Evolutionary conservation across 2,113 vertebrate genomes (phyloP), one percentile per base, ranked within the genome.

Genomic region (Prietella phreatophila): DNA sequence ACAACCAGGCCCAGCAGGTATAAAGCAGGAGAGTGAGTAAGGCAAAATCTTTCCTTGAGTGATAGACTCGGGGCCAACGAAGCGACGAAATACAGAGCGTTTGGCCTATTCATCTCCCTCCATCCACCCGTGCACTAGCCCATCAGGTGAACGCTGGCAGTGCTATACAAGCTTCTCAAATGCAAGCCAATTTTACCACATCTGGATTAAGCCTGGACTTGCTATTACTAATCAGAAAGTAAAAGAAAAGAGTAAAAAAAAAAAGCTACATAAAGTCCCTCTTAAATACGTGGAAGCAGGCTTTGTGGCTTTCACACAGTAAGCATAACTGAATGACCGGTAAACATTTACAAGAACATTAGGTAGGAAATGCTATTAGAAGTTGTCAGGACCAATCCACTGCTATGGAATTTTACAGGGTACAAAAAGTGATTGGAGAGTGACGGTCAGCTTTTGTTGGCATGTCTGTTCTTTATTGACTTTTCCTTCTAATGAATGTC

Each of bases 261-360:
- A 13, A 69, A 58, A 25, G 3, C 50, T 33, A 76, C 15, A 14
- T 30, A 53, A 9, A 58, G 27, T 13, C 20, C 63, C 19, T 9
- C 56, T 50, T 27, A 42, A 10, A 53, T 13, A 33, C 8, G 17
- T 71, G 36, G 50, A 33, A 85, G 69, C n/a, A 85, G 65, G 11
- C 4, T 36, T 55, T 67, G 20, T 36, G 65, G 19, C 33, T 69
- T 84, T 55, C 60, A 55, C 30, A 3, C 50, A 85, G 83, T 15
- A 73, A 84, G 82, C 63, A 84, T 20, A 84, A 84, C n/a, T n/a
- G 39, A 22, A 8, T 1, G 7, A 19, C 27, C n/a, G 47, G 58
- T n/a, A 76, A 85, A 76, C 39, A 53, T 79, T 86, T 78, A 86
- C n/a, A 79, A 65, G 73, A 42, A 86, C n/a, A 78, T 78, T 78